Base-by-base conservation (phyloP, 2,888 invertebrate species). In the Spilarctia lutea region DNA sequence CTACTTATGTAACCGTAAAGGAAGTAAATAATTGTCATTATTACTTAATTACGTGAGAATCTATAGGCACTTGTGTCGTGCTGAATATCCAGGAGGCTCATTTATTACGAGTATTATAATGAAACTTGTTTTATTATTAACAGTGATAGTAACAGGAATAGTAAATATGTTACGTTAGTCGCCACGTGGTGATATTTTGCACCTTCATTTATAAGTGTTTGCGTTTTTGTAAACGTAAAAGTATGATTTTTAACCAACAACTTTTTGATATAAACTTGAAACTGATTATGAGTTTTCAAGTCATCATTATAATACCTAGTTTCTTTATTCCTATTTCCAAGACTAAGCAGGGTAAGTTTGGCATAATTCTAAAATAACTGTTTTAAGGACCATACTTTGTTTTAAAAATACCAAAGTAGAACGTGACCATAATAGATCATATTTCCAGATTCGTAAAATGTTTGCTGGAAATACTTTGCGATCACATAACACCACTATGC, bases 391-490 rank as follows among this genome's bases (percentile, higher is more conserved):
- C 24, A 24, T 11, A 16, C 3, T 42, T 27, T 67, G 11, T 35
- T 33, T 13, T 73, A 60, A 24, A 74, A 68, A 71, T 69, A 69
- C 68, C 75, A 81, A 83, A 79, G 70, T 77, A 77, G 80, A 85
- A 83, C 79, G 86, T 88, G 87, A 87, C 84, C 79, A 81, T 83
- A 68, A 74, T 80, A 78, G 79, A 75, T 82, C 83, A 75, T 75
- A 71, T 78, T 93, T 94, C 80, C 91, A 93, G 93, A 89, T 90
- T 86, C 82, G 83, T 88, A 89, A 90, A 90, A 93, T 92, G 91
- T 89, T 84, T 77, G 77, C 81, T 87, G 85, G 85, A 85, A 85
- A 87, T 83, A 85, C 83, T 87, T 88, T 87, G 85, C 87, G 83
- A 86, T 83, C 85, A 82, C 76, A 86, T 79, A 81, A 81, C 81